These are phyloP conservation scores for Drosophila antonietae DNA, from an alignment of 2,888 invertebrate species.

Conservation along the genomic window DNA sequence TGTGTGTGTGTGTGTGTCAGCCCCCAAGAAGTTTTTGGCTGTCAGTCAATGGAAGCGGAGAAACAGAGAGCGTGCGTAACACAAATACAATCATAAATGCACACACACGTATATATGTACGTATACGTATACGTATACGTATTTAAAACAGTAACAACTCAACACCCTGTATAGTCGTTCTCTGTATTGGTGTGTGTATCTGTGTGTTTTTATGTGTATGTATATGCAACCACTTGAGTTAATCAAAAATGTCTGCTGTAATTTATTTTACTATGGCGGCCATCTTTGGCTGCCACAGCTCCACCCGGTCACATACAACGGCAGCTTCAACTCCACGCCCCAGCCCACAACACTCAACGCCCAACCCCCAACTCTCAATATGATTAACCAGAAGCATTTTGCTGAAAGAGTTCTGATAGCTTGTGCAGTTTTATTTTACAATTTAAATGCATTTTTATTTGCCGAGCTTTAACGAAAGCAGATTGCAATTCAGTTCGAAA, in stretches of 20 bases:
- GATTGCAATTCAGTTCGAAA: conserved; percentile 31
- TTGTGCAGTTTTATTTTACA: conserved; percentile 48
- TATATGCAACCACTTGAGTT: conserved; percentile 80
- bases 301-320: conserved; percentile 16
- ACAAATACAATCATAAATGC: conserved; percentile 17
- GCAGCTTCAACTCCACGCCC: not conserved
- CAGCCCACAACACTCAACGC: not conserved
- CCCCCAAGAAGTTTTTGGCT: conserved; percentile 78
- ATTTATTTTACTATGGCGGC: conserved; percentile 82
- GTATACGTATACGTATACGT: conserved; percentile 6
- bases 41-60: conserved; percentile 77
- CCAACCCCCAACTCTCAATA: not conserved
- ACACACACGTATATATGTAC: not conserved
- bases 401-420: conserved; percentile 43
- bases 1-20: conserved; percentile 56
- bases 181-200: conserved; percentile 14
- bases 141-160: conserved; percentile 42
- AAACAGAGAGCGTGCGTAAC: conserved; percentile 59
- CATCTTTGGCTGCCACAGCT: conserved; percentile 68
- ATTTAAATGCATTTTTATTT: conserved; percentile 47
- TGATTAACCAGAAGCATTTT: conserved; percentile 7
- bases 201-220: conserved; percentile 37
- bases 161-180: conserved; percentile 66
- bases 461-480: conserved; percentile 44
- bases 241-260: conserved; percentile 84